Percentiles rank a stretch among this genome's conserved stretches.
Evolutionary conservation across 2,888 invertebrate genomes (phyloP).

Genomic region (Resseliella maxima): DNA sequence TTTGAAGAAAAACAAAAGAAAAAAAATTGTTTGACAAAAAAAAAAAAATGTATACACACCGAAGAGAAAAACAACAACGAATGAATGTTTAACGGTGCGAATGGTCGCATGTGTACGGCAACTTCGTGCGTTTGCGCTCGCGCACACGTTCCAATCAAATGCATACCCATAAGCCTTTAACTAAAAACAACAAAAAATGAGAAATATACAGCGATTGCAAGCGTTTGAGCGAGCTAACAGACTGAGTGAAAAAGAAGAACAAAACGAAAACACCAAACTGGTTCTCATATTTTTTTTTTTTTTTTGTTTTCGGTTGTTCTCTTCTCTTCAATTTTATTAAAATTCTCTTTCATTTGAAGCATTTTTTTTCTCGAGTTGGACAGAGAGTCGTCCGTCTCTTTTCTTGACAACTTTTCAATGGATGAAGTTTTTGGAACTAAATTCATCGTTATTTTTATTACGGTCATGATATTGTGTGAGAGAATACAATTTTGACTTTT

Average conservation of each 20-base stretch:
- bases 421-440: neutral
- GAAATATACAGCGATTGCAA: too few relatives aligned
- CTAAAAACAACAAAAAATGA: too few relatives aligned
- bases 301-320: neutral
- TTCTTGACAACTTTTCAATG: slow-evolving; percentile 23
- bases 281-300: neutral
- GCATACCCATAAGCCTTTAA: too few relatives aligned
- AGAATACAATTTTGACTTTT: neutral
- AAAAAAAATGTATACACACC: neutral
- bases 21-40: neutral
- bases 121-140: too few relatives aligned
- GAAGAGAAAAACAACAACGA: neutral
- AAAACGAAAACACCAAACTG: too few relatives aligned
- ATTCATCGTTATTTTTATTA: neutral
- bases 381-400: too few relatives aligned
- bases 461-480: neutral
- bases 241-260: too few relatives aligned
- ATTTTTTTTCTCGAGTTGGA: neutral
- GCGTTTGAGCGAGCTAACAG: too few relatives aligned
- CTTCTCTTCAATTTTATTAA: neutral
- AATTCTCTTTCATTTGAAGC: slow-evolving; percentile 35
- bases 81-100: neutral
- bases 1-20: neutral
- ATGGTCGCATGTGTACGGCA: too few relatives aligned
- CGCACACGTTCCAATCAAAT: too few relatives aligned